A percentile compares a stretch with the other conserved stretches of the same genome.
These are phyloP conservation scores for Rallus limicola DNA, from an alignment of 2,113 vertebrate species.

Conservation along the genomic window DNA sequence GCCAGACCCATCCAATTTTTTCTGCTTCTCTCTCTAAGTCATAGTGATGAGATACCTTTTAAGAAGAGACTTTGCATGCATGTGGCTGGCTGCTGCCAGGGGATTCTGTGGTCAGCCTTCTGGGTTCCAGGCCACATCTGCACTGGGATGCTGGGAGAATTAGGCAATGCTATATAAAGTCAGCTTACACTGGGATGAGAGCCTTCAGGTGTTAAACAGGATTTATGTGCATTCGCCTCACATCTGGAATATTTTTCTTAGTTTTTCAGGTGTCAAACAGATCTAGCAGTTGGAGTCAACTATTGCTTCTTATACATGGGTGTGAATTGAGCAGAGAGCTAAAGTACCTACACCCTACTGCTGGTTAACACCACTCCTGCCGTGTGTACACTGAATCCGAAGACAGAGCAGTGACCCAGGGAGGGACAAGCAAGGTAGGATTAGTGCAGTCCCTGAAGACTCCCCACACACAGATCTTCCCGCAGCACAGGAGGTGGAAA, in stretches of 20 bases:
- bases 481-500: not conserved
- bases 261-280: not conserved
- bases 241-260: not conserved
- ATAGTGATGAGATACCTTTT: not conserved
- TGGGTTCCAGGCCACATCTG: not conserved
- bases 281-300: not conserved
- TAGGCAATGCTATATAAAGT: not conserved
- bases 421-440: not conserved
- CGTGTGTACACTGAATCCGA: fast-evolving
- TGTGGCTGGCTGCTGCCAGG: not conserved
- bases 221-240: not conserved
- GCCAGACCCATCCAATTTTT: not conserved
- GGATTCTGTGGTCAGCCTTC: not conserved
- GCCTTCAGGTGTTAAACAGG: not conserved
- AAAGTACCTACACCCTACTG: not conserved
- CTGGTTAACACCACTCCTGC: not conserved
- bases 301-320: no score
- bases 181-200: not conserved
- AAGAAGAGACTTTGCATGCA: not conserved
- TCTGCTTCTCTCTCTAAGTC: not conserved
- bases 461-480: not conserved
- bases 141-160: not conserved
- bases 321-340: not conserved
- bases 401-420: not conserved
- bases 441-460: not conserved